Evolutionary conservation across 2,888 invertebrate genomes (phyloP).

Genomic region (Mycalesis mineus): DNA sequence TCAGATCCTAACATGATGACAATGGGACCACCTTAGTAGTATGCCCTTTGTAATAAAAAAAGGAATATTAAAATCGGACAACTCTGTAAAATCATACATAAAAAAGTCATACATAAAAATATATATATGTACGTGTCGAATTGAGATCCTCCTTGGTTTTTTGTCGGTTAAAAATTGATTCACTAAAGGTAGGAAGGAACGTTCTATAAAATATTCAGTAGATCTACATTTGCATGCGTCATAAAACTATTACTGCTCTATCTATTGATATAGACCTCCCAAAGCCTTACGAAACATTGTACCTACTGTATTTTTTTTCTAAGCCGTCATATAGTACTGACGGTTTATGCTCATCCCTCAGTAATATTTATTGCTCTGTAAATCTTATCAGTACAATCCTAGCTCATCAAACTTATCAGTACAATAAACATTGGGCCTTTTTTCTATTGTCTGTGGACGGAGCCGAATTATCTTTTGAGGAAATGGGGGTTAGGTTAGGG

Average conservation of each 20-base stretch:
- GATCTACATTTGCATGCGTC: constrained; percentile 6
- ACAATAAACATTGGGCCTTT: constrained; percentile 21
- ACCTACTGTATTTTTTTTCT: not conserved
- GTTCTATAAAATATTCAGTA: constrained; percentile 35
- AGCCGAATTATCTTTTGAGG: constrained; percentile 1
- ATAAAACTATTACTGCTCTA: constrained; percentile 17
- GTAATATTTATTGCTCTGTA: constrained; percentile 51
- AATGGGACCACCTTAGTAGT: no score
- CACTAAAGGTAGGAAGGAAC: no score
- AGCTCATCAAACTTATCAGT: constrained; percentile 17
- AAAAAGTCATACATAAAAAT: no score
- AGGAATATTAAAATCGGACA: no score
- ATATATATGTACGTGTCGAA: no score
- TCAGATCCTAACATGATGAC: no score
- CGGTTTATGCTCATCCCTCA: constrained; percentile 39
- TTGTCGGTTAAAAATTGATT: no score
- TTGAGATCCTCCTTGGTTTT: no score
- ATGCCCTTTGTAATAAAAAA: no score
- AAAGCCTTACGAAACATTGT: constrained; percentile 12
- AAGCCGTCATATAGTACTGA: constrained; percentile 40
- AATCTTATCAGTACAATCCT: constrained; percentile 44
- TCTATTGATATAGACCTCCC: constrained; percentile 31
- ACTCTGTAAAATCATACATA: no score
- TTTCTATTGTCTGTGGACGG: constrained; percentile 16
- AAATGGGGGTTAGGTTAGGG: constrained; percentile 15